Evolutionary conservation across 1,140 invertebrate genomes (phyloP).

Genomic region (Hermatobates lingyangjiaoensis): DNA sequence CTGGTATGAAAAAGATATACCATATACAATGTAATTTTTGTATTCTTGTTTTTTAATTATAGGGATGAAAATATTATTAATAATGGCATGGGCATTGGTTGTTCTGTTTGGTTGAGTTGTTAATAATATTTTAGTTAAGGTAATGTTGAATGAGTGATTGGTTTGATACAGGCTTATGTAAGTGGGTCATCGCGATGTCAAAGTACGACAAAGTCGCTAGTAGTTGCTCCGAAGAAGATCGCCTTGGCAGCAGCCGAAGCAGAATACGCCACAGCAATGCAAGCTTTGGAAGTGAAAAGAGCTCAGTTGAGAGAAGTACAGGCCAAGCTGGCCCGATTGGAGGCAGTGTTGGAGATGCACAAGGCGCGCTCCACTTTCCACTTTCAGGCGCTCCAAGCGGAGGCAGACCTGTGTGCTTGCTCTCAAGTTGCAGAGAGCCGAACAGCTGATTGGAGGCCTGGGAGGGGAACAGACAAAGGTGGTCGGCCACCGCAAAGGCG

Average conservation of each 20-base stretch:
- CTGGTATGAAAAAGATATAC: no score
- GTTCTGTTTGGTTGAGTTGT: no score
- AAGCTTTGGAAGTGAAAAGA: conserved; percentile 51
- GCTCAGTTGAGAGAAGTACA: conserved; percentile 50
- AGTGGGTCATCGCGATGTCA: conserved; percentile 81
- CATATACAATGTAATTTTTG: no score
- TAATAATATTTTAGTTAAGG: no score
- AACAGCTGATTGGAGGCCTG: conserved; percentile 74
- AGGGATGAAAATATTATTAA: no score
- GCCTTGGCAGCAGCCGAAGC: conserved; percentile 57
- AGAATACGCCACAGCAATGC: conserved; percentile 43
- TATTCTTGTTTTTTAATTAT: no score
- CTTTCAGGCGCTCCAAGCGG: conserved; percentile 25
- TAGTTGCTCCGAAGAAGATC: conserved; percentile 67
- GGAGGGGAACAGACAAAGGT: conserved; percentile 64
- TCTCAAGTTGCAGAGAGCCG: conserved; percentile 75
- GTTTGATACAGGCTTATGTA: conserved; percentile 61
- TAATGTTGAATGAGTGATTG: no score
- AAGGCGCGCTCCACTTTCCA: no score
- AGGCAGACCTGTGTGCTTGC: conserved; percentile 75
- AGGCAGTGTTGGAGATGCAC: conserved; percentile 29
- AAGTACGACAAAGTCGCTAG: conserved; percentile 81
- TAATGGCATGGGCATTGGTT: no score
- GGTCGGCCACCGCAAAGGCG: conserved; percentile 55
- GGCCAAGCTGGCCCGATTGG: conserved; percentile 38